Conservation (phyloP, 2,797 vertebrate genomes). For the Streptopelia turtur region DNA sequence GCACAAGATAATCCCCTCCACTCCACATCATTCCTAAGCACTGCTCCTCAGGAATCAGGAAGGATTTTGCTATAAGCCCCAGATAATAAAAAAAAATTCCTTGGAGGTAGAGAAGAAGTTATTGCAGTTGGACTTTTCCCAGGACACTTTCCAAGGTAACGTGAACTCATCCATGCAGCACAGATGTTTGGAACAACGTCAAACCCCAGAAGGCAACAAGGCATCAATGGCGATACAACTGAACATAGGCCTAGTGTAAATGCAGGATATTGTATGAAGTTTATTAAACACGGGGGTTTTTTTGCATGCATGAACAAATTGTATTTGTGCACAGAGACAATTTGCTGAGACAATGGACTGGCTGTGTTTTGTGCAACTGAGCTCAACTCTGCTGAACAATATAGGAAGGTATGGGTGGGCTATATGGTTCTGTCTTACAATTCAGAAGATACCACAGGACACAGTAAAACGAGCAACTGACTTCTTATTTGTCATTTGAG, state of each 20-base stretch:
- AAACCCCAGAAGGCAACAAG: background rate
- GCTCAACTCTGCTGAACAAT: background rate
- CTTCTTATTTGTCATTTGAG: background rate
- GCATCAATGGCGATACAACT: fast-evolving
- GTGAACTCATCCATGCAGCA: background rate
- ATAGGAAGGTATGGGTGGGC: background rate
- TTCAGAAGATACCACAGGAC: background rate
- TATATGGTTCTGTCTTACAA: background rate
- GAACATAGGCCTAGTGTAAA: background rate
- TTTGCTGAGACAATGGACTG: background rate
- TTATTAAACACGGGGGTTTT: fast-evolving
- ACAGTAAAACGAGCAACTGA: background rate
- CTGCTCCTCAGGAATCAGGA: background rate
- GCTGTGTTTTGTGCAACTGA: background rate
- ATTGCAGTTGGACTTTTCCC: background rate
- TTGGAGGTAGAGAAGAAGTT: background rate
- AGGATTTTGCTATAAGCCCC: background rate
- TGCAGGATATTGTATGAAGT: background rate
- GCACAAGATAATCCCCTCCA: background rate
- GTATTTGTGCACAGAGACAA: background rate
- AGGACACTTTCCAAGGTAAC: background rate
- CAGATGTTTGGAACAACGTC: background rate
- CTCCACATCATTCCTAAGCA: background rate
- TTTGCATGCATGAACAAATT: background rate
- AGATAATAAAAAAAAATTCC: background rate